Conservation (phyloP, 2,888 invertebrate genomes). For the Nineta flava region DNA sequence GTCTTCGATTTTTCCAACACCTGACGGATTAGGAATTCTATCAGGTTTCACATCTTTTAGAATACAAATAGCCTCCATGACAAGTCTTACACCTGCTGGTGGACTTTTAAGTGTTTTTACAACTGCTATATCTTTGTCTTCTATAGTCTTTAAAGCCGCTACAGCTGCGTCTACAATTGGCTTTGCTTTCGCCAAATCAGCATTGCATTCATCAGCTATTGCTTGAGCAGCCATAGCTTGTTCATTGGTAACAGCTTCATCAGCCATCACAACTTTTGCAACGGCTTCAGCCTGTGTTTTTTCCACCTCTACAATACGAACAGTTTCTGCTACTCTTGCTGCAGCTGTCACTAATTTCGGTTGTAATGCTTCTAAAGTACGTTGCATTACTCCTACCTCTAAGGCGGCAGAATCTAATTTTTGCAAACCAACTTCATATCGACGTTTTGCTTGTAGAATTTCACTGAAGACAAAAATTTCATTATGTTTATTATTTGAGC, state of each 20-base stretch:
- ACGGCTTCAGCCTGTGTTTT: constrained; percentile 72
- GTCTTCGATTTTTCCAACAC: constrained; percentile 74
- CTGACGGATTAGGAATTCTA: constrained; percentile 64
- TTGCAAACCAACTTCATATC: constrained; percentile 75
- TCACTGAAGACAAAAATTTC: constrained; percentile 34
- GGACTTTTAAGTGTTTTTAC: constrained; percentile 96
- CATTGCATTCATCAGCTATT: constrained; percentile 88
- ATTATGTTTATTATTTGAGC: no score
- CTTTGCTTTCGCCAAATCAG: constrained; percentile 78
- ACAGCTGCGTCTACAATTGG: constrained; percentile 79
- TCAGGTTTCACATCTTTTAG: constrained; percentile 85
- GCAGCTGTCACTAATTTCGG: constrained; percentile 77
- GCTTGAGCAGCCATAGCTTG: constrained; percentile 63
- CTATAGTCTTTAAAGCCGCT: constrained; percentile 76
- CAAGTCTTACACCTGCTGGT: constrained; percentile 72
- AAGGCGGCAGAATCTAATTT: constrained; percentile 70
- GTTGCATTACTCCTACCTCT: constrained; percentile 67
- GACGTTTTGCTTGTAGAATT: constrained; percentile 45
- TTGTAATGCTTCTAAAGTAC: constrained; percentile 66
- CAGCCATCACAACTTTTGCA: constrained; percentile 61
- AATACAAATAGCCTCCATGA: constrained; percentile 93
- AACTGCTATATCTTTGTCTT: constrained; percentile 77
- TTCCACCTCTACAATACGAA: constrained; percentile 75
- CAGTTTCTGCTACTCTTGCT: constrained; percentile 72
- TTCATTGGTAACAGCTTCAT: constrained; percentile 64